Evolutionary conservation across 2,113 vertebrate species (phyloP), one percentile per base, ranked within the genome.

Genomic region (Columba livia): DNA sequence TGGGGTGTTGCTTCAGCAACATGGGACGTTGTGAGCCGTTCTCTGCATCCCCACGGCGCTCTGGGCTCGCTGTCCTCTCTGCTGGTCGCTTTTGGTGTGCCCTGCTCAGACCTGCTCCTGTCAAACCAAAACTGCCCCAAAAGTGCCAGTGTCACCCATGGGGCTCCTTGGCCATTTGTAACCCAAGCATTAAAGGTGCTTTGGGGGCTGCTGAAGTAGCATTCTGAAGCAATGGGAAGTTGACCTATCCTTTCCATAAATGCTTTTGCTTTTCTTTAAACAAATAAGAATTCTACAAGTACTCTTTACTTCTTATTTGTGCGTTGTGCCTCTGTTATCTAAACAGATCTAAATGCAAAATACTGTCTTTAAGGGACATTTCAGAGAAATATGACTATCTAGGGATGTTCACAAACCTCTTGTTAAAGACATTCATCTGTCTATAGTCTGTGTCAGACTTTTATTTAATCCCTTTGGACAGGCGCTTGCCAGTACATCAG

Each of bases 401-500:
- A 6, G 72, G 51, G 90, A 88, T 81, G 84, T 88, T 85, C 60
- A 56, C 83, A 85, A 95, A 83, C 58, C 53, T 95, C 73, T 70
- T 73, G 64, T 67, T 70, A 51, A 88, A 91, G 91, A 85, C 51
- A 29, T 73, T 88, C 29, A 70, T 90, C 51, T 85, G 51, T 65
- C 74, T 93, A 0, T 79, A 70, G 88, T 67, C 66, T 83, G n/a
- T 81, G 94, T 91, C 90, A 88, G 79, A 25, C 66, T 89, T 67
- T 10, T 44, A 6, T 66, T 91, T 93, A 95, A 96, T 96, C 85
- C 65, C 67, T 48, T 80, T 93, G 85, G 82, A 67, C 67, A 73
- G 89, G 32, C 3, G 2, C 60, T 93, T 96, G 94, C 93, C 88
- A 83, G 87, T 82, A 85, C 64, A 56, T 91, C 82, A 58, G 54